These are phyloP conservation scores for Eledona agricola DNA, from an alignment of 2,888 invertebrate genomes.

Conservation along the genomic window DNA sequence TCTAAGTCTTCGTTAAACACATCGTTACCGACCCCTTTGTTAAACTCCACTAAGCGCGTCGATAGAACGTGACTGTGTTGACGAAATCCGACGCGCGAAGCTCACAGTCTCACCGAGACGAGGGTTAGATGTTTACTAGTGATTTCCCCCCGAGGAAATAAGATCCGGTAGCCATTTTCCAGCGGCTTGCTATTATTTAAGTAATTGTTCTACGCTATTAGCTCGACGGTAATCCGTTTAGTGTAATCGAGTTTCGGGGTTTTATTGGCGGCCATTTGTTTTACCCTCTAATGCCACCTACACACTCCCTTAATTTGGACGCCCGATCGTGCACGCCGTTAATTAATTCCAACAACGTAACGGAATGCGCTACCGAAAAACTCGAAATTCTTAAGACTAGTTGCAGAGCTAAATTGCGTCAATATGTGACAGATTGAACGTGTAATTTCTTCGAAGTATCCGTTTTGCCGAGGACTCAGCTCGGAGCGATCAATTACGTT, in stretches of 20 bases:
- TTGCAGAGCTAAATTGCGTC: too few species aligned
- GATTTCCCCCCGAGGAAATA: conserved; percentile 61
- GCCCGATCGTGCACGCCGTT: too few species aligned
- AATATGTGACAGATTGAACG: conserved; percentile 8
- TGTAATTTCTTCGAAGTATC: conserved; percentile 11
- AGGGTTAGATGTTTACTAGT: conserved; percentile 57
- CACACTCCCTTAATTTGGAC: conserved; percentile 1
- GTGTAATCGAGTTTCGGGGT: conserved; percentile 57
- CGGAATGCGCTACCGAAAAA: background rate
- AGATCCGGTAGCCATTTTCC: conserved; percentile 62
- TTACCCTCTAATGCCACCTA: conserved; percentile 19
- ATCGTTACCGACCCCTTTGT: conserved; percentile 58
- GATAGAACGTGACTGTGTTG: conserved; percentile 41
- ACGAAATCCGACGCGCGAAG: background rate
- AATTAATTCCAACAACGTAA: too few species aligned
- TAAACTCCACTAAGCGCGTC: conserved; percentile 51
- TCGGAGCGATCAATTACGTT: conserved; percentile 10
- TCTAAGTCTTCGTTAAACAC: conserved; percentile 55
- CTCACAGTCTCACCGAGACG: conserved; percentile 43
- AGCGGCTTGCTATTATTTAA: conserved; percentile 61
- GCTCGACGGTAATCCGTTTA: conserved; percentile 60
- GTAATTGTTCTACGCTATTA: conserved; percentile 62
- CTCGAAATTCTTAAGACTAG: too few species aligned
- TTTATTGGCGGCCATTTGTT: conserved; percentile 46
- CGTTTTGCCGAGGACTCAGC: conserved; percentile 4